Percentiles rank a stretch among this genome's conserved stretches.
phyloP scores from a whole-genome alignment of 2,888 invertebrate species.

The Stictocephala bisonia region DNA sequence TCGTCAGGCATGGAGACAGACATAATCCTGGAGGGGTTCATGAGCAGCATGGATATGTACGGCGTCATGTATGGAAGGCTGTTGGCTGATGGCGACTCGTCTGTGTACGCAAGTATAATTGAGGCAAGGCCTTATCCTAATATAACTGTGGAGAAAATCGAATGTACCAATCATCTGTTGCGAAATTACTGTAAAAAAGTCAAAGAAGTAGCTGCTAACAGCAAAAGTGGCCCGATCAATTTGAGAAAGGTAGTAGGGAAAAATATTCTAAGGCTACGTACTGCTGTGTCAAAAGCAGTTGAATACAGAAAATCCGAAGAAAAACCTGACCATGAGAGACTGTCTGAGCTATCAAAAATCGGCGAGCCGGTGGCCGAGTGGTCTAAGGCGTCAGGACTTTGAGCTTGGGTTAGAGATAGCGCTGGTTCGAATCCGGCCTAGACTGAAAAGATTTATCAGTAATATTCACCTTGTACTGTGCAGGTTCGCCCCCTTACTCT shows the following conservation, averaged over 20 bases:
- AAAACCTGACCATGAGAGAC: too few species aligned
- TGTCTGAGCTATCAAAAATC: too few species aligned
- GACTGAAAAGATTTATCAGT: too few species aligned
- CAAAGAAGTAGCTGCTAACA: conserved; percentile 16
- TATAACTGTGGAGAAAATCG: conserved; percentile 59
- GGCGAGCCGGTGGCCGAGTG: too few species aligned
- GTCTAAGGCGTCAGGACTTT: too few species aligned
- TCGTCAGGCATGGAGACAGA: conserved; percentile 62
- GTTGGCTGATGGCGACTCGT: conserved; percentile 63
- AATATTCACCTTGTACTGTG: too few species aligned
- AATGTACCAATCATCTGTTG: conserved; percentile 61
- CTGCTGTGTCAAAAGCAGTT: conserved; percentile 28
- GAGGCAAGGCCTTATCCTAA: conserved; percentile 56
- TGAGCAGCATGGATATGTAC: conserved; percentile 58
- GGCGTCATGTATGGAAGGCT: conserved; percentile 59
- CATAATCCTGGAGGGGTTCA: conserved; percentile 61
- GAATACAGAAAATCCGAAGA: conserved; percentile 27
- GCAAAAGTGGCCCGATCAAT: conserved; percentile 10
- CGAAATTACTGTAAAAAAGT: conserved; percentile 47
- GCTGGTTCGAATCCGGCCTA: too few species aligned
- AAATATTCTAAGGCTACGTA: conserved; percentile 3
- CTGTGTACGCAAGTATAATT: conserved; percentile 59
- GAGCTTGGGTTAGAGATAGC: neutral
- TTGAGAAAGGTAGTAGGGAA: conserved; percentile 7
- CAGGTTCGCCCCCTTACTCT: too few species aligned